Conservation (phyloP, 2,113 vertebrate genomes). For the Brachyistius frenatus region DNA sequence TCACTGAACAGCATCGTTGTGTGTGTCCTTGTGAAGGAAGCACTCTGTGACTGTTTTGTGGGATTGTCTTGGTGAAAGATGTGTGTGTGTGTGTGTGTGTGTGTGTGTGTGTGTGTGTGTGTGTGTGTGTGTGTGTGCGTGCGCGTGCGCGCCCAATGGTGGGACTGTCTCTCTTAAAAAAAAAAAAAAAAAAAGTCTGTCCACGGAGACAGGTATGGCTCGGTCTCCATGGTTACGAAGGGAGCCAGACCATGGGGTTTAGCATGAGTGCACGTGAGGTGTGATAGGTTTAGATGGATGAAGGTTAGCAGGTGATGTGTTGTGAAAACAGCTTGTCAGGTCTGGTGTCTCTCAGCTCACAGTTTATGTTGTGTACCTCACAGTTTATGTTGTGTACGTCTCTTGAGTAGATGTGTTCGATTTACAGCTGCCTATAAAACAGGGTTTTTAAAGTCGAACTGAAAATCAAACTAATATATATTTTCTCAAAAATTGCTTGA, state of each 20-base stretch:
- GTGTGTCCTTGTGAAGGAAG: slow-evolving; percentile 12
- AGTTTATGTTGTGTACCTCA: not conserved
- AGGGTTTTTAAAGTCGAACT: not conserved
- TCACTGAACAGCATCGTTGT: slow-evolving; percentile 20
- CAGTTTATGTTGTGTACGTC: not conserved
- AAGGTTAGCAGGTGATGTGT: slow-evolving; percentile 26
- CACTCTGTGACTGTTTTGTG: slow-evolving; percentile 11
- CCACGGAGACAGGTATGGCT: slow-evolving; percentile 51
- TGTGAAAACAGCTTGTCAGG: slow-evolving; percentile 32
- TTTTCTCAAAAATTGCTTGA: no score
- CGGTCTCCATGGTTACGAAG: slow-evolving; percentile 70
- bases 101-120: not conserved
- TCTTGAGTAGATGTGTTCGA: not conserved
- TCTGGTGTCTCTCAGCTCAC: not conserved
- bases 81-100: not conserved
- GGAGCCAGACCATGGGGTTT: slow-evolving; percentile 27
- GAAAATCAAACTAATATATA: not conserved
- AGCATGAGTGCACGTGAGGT: not conserved
- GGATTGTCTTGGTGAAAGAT: not conserved
- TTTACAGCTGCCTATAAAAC: not conserved
- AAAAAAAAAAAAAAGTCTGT: slow-evolving; percentile 35
- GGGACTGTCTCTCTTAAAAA: slow-evolving; percentile 14
- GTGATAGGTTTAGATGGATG: slow-evolving; percentile 1
- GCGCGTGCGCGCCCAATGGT: slow-evolving; percentile 1
- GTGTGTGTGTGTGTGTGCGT: not conserved